Percentiles rank a stretch among this genome's conserved stretches.
These are phyloP conservation scores for Erinaceus europaeus DNA, from an alignment of 2,113 vertebrate species.

Conservation along the genomic window DNA sequence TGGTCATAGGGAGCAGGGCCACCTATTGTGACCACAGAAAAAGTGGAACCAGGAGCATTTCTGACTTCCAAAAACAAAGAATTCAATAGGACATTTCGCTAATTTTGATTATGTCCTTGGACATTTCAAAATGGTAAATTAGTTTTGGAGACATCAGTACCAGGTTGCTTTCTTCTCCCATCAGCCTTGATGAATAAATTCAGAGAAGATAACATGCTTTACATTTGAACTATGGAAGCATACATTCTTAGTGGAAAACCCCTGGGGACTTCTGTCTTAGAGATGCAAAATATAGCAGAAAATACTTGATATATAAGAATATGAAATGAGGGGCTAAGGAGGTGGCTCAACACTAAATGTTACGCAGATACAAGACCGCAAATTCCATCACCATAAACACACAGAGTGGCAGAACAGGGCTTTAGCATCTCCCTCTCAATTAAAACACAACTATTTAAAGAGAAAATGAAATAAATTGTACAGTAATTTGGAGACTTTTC, in stretches of 20 bases:
- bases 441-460: no score
- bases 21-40: neutral
- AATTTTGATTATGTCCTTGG: neutral
- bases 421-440: no score
- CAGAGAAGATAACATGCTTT: neutral
- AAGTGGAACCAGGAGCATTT: neutral
- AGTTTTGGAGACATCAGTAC: accelerated
- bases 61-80: neutral
- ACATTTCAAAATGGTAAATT: neutral
- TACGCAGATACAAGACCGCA: no score
- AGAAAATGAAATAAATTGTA: no score
- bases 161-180: accelerated
- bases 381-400: no score
- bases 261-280: neutral
- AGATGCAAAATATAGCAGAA: neutral
- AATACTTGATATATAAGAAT: neutral
- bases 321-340: neutral
- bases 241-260: no score
- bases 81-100: neutral
- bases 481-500: neutral
- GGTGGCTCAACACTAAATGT: no score
- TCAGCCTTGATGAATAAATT: neutral
- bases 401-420: no score
- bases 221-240: neutral
- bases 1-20: no score